Percentiles rank a stretch among this genome's conserved stretches.
Conservation (phyloP, 2,113 vertebrate species). For the Capra hircus region DNA sequence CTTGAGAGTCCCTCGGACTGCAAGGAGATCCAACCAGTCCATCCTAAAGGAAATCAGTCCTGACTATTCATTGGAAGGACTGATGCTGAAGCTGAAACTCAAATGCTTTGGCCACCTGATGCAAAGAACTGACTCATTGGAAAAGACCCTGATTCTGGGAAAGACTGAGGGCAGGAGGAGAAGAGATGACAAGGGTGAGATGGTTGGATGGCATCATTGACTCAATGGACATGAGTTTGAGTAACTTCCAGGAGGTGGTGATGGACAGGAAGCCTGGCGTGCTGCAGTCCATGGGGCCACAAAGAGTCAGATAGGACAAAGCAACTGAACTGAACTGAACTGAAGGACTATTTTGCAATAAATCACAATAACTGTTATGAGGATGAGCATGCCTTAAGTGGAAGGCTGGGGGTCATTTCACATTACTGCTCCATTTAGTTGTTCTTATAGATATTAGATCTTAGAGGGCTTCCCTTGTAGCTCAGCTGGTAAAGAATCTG, state of each 20-base stretch:
- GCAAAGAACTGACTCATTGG: neutral
- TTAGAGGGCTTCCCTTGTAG: neutral
- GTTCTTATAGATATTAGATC: neutral
- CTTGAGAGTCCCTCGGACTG: neutral
- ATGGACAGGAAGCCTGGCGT: neutral
- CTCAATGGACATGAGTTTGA: neutral
- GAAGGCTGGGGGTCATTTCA: constrained; percentile 30
- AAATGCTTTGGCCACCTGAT: neutral
- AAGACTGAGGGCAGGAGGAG: neutral
- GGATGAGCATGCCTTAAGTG: constrained; percentile 39
- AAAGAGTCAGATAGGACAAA: neutral
- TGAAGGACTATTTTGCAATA: constrained; percentile 44
- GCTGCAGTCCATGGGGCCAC: accelerated
- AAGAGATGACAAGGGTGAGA: neutral
- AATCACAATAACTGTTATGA: constrained; percentile 27
- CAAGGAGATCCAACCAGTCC: neutral
- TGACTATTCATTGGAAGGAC: neutral
- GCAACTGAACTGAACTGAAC: neutral
- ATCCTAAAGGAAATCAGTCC: neutral
- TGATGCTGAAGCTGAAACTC: neutral
- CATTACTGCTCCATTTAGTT: neutral
- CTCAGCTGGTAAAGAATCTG: neutral
- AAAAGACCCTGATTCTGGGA: neutral
- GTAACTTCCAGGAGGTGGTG: neutral
- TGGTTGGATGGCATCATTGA: neutral